A percentile compares a stretch with the other conserved stretches of the same genome.
Conservation (phyloP, 2,113 vertebrate genomes). For the Cephalopterus ornatus region DNA sequence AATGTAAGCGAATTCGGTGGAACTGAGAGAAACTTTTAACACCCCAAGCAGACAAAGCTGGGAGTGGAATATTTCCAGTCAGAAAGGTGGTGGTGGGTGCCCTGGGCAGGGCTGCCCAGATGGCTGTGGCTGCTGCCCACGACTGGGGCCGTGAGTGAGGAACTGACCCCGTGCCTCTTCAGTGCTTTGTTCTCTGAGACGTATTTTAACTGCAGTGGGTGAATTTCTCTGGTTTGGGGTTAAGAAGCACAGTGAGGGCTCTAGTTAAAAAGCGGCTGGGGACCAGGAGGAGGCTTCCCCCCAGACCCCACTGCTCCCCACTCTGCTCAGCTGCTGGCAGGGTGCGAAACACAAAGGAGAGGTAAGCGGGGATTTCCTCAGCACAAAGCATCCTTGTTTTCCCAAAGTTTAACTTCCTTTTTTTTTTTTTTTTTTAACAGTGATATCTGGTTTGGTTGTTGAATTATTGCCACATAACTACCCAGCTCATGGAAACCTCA, state of each 20-base stretch:
- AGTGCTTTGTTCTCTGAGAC: neutral
- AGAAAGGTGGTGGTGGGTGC: neutral
- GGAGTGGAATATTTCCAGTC: neutral
- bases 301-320: fast-evolving
- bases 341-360: neutral
- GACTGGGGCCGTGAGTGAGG: neutral
- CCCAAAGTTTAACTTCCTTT: neutral
- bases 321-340: fast-evolving
- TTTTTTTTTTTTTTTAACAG: no score
- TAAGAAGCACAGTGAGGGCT: neutral
- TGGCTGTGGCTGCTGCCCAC: fast-evolving
- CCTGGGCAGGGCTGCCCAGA: neutral
- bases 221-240: neutral
- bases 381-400: neutral
- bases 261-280: neutral
- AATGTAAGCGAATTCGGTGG: neutral
- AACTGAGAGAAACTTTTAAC: neutral
- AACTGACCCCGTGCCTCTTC: neutral
- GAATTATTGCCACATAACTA: neutral
- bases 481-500: neutral
- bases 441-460: neutral
- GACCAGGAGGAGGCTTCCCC: neutral
- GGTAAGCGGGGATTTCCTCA: neutral
- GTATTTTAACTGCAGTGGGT: neutral
- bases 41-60: neutral